Evolutionary conservation across 1,140 invertebrate species (phyloP).

Genomic region (Saccostrea cuccullata): DNA sequence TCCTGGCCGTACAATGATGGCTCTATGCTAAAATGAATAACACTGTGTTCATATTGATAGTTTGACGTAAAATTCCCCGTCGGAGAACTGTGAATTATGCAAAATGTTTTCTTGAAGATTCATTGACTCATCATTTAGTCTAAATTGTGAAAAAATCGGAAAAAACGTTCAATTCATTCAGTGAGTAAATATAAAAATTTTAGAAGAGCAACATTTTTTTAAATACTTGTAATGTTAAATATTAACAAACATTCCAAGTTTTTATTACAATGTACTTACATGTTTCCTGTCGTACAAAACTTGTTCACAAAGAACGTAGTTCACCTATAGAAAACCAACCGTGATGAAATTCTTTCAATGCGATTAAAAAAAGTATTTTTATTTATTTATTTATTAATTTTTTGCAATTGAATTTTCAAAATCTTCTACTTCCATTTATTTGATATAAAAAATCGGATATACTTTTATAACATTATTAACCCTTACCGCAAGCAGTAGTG

Average conservation of each 20-base stretch:
- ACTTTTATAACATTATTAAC: neutral
- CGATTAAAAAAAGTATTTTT: neutral
- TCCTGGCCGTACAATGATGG: slow-evolving; percentile 42
- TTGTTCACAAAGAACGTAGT: slow-evolving; percentile 8
- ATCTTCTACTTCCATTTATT: no score
- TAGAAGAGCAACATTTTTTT: no score
- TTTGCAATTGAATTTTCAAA: no score
- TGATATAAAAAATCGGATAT: no score
- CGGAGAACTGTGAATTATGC: neutral
- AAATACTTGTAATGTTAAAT: no score
- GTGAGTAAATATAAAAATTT: no score
- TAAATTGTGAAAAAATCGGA: neutral
- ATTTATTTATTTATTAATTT: no score
- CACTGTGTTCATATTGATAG: neutral
- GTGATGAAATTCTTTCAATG: neutral
- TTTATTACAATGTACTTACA: neutral
- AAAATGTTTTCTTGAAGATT: neutral
- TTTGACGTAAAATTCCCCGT: neutral
- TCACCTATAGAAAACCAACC: neutral
- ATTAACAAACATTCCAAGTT: no score
- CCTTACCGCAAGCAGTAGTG: neutral
- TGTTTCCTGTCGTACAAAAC: neutral
- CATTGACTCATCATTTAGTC: neutral
- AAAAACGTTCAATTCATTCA: no score
- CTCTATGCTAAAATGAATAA: slow-evolving; percentile 48